These are phyloP conservation scores for Aegypius monachus DNA, from an alignment of 2,113 vertebrate genomes.

Conservation along the genomic window DNA sequence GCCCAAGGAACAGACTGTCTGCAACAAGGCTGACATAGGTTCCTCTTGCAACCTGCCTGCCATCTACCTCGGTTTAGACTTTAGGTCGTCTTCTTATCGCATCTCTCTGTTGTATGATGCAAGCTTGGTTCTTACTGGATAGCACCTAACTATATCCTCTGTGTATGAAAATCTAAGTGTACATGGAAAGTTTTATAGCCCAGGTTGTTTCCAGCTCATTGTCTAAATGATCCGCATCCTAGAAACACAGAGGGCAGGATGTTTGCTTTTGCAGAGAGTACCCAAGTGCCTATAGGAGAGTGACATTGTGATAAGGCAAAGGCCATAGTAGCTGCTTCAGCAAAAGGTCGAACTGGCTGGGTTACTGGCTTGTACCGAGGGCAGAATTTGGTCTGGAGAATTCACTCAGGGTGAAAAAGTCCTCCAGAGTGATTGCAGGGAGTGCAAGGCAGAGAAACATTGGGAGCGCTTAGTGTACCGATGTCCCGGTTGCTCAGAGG, in stretches of 20 bases:
- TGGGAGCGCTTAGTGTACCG: accelerated
- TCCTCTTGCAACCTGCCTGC: background rate
- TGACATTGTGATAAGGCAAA: background rate
- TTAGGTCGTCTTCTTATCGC: background rate
- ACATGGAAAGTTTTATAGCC: background rate
- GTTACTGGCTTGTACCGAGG: background rate
- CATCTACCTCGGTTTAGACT: background rate
- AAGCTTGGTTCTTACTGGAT: background rate
- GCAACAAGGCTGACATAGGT: background rate
- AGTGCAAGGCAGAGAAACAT: background rate
- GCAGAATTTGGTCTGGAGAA: background rate
- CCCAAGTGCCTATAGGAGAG: accelerated
- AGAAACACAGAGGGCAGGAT: background rate
- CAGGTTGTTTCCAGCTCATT: background rate
- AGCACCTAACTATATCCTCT: background rate
- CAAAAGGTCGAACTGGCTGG: background rate
- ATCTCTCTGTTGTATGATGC: background rate
- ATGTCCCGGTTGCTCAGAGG: accelerated
- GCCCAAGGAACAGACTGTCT: background rate
- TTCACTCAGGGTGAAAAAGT: background rate
- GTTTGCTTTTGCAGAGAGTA: background rate
- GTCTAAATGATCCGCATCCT: background rate
- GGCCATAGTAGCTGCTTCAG: background rate
- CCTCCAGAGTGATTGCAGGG: background rate
- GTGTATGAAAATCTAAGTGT: background rate